Base-by-base conservation (phyloP, 2,888 invertebrate species). In the Rosalia funebris region DNA sequence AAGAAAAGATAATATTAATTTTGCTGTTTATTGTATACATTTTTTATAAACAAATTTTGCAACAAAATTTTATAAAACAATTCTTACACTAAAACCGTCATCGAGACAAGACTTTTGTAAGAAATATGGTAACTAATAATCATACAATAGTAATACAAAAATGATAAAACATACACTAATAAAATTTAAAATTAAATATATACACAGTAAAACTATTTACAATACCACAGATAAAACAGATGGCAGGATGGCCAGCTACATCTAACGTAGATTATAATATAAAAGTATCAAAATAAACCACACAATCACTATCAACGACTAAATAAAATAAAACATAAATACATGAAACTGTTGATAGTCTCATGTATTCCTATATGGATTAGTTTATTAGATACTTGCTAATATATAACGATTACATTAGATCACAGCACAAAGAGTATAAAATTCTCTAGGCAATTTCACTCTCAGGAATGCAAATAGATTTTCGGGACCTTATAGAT, bases 401-500 rank as follows among this genome's bases (percentile, higher is more conserved):
- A 48, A 17, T 36, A 37, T 37, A 48, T 36, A n/a, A n/a, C 16
- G 4, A 25, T 17, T 42, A 53, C 39, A 57, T 41, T 48, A 46
- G 37, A 57, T 57, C 57, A 57, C 57, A 57, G 57, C 41, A 57
- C 53, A 31, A 34, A 34, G n/a, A n/a, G n/a, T n/a, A n/a, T 42
- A 11, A 17, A 17, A 16, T 5, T 25, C 12, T 15, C 14, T 57
- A 75, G 56, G 66, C 74, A 16, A 62, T 60, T 53, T 67, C 70
- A 53, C 71, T 71, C 63, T 78, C 78, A 36, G 76, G 72, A 56
- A 75, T 59, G 50, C 57, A 41, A 10, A 72, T 65, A 1, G 83
- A 82, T 68, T 80, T 81, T 52, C 84, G 81, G 7, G 86, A 85
- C 63, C 85, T 79, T 9, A 83, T 75, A 11, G 83, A 83, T 61